A percentile compares a stretch with the other conserved stretches of the same genome.
Conservation (phyloP, 2,888 invertebrate genomes). For the Rhagonycha lutea region DNA sequence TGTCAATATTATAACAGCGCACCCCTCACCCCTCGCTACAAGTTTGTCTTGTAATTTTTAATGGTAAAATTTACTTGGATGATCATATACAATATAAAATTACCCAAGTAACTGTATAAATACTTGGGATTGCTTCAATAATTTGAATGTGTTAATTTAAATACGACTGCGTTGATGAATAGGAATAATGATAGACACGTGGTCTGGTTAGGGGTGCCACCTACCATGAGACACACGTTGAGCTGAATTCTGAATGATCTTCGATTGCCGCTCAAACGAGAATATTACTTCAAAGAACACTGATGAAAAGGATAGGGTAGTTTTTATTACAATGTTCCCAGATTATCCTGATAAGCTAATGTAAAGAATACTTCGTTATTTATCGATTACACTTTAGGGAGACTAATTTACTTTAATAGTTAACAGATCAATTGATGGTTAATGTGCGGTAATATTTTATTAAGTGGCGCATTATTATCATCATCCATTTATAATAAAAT, state of each 20-base stretch:
- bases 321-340: constrained; percentile 10
- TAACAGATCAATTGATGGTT: background rate
- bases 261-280: constrained; percentile 13
- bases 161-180: constrained; percentile 23
- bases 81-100: background rate
- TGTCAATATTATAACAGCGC: too few species aligned
- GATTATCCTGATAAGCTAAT: constrained; percentile 22
- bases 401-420: constrained; percentile 11
- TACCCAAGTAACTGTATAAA: background rate
- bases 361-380: constrained; percentile 24
- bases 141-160: constrained; percentile 22
- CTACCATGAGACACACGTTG: constrained; percentile 24
- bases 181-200: constrained; percentile 31
- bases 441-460: background rate
- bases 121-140: background rate
- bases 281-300: constrained; percentile 3
- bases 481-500: background rate
- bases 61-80: background rate
- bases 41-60: background rate
- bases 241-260: constrained; percentile 11
- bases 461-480: background rate
- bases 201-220: constrained; percentile 23
- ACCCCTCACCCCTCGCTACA: too few species aligned
- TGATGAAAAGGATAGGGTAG: constrained; percentile 16
- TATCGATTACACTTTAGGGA: constrained; percentile 13